Base-by-base conservation (phyloP, 2,888 invertebrate genomes). In the Meteorus colon region DNA sequence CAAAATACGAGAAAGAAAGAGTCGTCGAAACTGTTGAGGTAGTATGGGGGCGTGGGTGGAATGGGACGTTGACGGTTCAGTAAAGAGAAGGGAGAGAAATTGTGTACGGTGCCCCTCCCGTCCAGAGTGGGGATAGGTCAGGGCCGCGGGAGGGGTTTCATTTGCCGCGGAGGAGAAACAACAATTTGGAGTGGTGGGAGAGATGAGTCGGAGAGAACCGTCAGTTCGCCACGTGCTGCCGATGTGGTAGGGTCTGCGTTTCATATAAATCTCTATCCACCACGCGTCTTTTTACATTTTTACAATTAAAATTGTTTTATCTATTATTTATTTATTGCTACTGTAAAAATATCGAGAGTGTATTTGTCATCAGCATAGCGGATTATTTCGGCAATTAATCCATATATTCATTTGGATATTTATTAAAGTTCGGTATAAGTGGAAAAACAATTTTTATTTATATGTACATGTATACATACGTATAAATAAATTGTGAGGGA, bases 171-270 rank as follows among this genome's bases (percentile, higher is more conserved):
- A 63, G 75, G 77, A 75, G 82, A 79, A 74, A 45, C 27, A 24
- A 34, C 27, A 4, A 34, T 34, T 69, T 73, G 19, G 31, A 29
- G 81, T 78, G 82, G 84, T 80, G 86, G 86, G 84, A 81, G 85
- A 81, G 82, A 80, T 80, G 82, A 83, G 75, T 75, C 84, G 84
- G 86, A 82, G 86, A 87, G 85, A 41, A 41, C 86, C 88, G 88
- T 88, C 89, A 89, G 89, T 89, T 87, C 89, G 89, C 89, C 89
- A 89, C 89, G 89, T 89, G 89, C 89, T 89, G 89, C 84, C 89
- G 87, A 84, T 82, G 86, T 82, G 87, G 82, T 82, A 87, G 86
- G 89, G 85, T 88, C 87, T 86, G 83, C 80, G 81, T 83, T 84
- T 81, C 79, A 69, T 72, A 68, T 59, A 31, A 76, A 41, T 19